Conservation (phyloP, 2,797 vertebrate species). For the Anisognathus igniventris region DNA sequence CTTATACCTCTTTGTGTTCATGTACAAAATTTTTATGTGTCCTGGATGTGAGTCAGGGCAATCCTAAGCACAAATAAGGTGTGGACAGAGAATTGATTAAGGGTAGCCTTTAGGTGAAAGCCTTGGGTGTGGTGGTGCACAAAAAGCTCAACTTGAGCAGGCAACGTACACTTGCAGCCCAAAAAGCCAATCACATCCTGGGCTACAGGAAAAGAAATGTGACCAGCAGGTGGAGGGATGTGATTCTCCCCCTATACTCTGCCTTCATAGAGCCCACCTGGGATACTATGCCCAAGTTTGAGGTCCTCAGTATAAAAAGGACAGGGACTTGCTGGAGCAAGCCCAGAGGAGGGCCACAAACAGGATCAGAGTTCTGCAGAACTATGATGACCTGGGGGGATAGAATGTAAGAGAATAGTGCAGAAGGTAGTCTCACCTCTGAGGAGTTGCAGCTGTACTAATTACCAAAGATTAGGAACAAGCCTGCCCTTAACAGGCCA, state of each 20-base stretch:
- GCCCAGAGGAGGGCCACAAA: not conserved
- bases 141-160: not conserved
- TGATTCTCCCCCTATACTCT: not conserved
- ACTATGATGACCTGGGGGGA: not conserved
- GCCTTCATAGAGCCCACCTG: not conserved
- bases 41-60: not conserved
- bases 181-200: not conserved
- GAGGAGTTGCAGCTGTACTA: too few relatives aligned
- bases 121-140: not conserved
- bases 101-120: not conserved
- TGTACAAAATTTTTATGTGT: not conserved
- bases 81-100: not conserved
- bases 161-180: not conserved
- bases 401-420: too few relatives aligned
- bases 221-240: not conserved
- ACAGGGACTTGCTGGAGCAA: not conserved
- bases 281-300: fast-evolving
- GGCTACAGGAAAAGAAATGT: not conserved
- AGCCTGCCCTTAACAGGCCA: too few relatives aligned
- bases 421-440: too few relatives aligned
- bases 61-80: not conserved
- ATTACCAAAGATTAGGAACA: too few relatives aligned
- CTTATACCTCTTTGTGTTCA: not conserved
- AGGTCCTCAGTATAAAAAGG: not conserved
- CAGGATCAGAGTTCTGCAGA: not conserved